Percentiles rank a stretch among this genome's conserved stretches.
Evolutionary conservation across 2,797 vertebrate genomes (phyloP).

Genomic region (Bradypodion pumilum): DNA sequence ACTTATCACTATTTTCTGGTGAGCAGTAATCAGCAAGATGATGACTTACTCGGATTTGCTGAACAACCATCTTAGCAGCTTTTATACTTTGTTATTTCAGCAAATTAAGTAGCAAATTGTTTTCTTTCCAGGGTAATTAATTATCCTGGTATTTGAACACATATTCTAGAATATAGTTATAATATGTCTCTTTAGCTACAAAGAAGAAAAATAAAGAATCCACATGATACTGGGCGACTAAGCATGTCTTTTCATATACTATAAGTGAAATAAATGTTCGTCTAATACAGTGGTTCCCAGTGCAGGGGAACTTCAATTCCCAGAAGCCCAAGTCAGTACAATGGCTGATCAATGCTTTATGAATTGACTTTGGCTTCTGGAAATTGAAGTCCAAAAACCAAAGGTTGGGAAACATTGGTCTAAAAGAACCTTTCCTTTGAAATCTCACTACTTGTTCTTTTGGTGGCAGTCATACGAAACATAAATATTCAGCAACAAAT

Average conservation of each 20-base stretch:
- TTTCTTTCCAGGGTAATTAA: constrained; percentile 60
- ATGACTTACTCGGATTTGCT: constrained; percentile 50
- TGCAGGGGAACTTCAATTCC: no score
- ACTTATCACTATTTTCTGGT: constrained; percentile 39
- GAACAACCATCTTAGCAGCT: constrained; percentile 39
- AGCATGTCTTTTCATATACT: not conserved
- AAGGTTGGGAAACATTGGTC: no score
- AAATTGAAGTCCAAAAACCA: no score
- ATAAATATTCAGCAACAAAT: not conserved
- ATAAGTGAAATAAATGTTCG: not conserved
- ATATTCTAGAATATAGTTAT: constrained; percentile 22
- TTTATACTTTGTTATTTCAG: constrained; percentile 67
- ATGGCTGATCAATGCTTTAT: no score
- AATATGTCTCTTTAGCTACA: constrained; percentile 43
- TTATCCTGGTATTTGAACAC: constrained; percentile 38
- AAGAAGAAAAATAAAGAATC: constrained; percentile 21
- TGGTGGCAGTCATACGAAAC: not conserved
- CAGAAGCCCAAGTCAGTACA: no score
- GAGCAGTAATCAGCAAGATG: constrained; percentile 38
- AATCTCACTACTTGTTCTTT: not conserved
- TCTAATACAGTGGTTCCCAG: no score
- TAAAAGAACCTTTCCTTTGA: no score
- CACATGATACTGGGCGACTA: constrained; percentile 5
- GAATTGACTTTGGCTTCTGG: no score
- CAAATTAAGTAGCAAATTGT: constrained; percentile 68